Evolutionary conservation across 2,797 vertebrate genomes (phyloP), one percentile per base, ranked within the genome.

Genomic region (Ctenosaura bakeri): DNA sequence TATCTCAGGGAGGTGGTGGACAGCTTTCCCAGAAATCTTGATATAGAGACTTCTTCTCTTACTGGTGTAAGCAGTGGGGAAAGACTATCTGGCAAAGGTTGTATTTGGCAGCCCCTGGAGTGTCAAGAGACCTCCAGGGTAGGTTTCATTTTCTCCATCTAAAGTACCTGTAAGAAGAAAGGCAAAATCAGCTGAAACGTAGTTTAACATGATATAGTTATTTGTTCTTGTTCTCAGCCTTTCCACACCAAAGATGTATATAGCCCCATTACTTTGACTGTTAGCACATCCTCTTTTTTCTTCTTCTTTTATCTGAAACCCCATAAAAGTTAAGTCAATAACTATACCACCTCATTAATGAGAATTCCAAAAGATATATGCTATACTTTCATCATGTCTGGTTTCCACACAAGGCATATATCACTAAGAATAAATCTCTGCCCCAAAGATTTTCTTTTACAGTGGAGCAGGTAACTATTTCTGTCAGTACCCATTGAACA

Each of bases 251-350:
- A 73, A 80, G 46, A 46, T 78, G 59, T 56, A 82, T 91, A 83
- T 14, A 78, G 62, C 86, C 52, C 78, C 32, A 86, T 91, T 86
- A 78, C 35, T 29, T 81, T 10, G 18, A n/a, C 46, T 76, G 71
- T 64, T 38, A 38, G 59, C 22, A 59, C 7, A 1, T 35, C 64
- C 42, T 76, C 64, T 6, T 13, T 71, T 74, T 46, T 29, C 46
- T 14, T 0, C 38, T 42, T 29, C 26, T 20, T 69, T 89, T 89
- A 87, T 83, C 84, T 87, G 88, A 74, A 91, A 85, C 24, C 59
- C 32, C 80, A 86, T 83, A 81, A 84, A 87, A 85, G 38, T 35
- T 42, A 84, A 89, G 81, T 89, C 87, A 76, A 81, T 89, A 91
- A 73, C 46, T 73, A 22, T 38, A 84, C 81, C 42, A 50, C 20